Base-by-base conservation (phyloP, 2,888 invertebrate species). In the Ormyrus rosae region DNA sequence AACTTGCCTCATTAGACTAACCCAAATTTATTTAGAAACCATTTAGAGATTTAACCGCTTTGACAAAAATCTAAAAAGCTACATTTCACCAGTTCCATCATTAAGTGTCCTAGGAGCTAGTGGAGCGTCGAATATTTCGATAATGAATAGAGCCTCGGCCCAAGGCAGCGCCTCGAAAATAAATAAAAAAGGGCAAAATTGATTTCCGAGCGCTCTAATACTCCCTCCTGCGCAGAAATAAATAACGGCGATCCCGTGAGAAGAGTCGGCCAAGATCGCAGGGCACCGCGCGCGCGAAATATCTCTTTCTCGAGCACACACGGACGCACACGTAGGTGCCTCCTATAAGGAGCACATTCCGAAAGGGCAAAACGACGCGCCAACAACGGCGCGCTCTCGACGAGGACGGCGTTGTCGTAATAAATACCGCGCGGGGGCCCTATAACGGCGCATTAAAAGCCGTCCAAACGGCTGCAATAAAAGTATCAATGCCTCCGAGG, bases 401-500 rank as follows among this genome's bases (percentile, higher is more conserved):
- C 19, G 19, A 19, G 19, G 70, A 68, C 74, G 82, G 80, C 81
- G 80, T 83, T 82, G 83, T 81, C 83, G 81, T 65, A 84, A 84
- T 86, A 84, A 85, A 86, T 83, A 82, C 81, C 34, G 60, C 58
- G 73, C 64, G 46, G 55, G 53, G 51, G 45, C 6, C 13, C 72
- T 50, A 81, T 82, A 83, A 82, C 81, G 82, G 76, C 69, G 82
- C 81, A 82, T 85, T 82, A 85, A 85, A 79, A 67, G 75, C 67
- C 78, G 48, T 73, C 67, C 58, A 81, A 74, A 75, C 74, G 69
- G 68, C 73, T 63, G 63, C 79, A 82, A 84, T 86, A 84, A 85
- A 86, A 86, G 83, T 84, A 84, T 83, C 85, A 84, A 83, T 80
- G 82, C 78, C 78, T 64, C 67, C 50, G 53, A 70, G 77, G 58